These are phyloP conservation scores for Phasia obesa DNA, from an alignment of 2,888 invertebrate species.

Conservation along the genomic window DNA sequence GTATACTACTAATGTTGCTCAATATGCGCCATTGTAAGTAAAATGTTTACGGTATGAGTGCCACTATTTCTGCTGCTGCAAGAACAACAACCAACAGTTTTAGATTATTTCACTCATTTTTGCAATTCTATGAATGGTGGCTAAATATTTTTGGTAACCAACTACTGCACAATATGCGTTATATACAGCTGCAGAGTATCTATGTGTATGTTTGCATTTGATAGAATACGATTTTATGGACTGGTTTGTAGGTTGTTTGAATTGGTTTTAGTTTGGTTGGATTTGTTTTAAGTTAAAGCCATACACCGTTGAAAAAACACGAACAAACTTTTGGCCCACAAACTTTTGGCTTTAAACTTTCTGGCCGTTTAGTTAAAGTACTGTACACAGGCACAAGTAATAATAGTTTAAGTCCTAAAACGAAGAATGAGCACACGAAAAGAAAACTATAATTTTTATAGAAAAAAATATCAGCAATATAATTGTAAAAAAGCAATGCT, in stretches of 20 bases:
- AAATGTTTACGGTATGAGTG: slow-evolving; percentile 25
- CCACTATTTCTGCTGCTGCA: slow-evolving; percentile 31
- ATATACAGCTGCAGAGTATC: not conserved
- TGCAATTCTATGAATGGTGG: slow-evolving; percentile 53
- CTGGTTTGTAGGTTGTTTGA: slow-evolving; percentile 37
- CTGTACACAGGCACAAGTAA: slow-evolving; percentile 63
- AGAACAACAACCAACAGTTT: slow-evolving; percentile 28
- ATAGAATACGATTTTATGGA: slow-evolving; percentile 38
- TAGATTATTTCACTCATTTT: slow-evolving; percentile 16
- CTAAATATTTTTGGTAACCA: slow-evolving; percentile 48
- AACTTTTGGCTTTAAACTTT: slow-evolving; percentile 70
- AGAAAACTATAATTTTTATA: slow-evolving; percentile 25
- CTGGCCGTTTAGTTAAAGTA: slow-evolving; percentile 69
- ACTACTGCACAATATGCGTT: not conserved
- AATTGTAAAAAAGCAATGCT: slow-evolving; percentile 10
- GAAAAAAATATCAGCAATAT: slow-evolving; percentile 10
- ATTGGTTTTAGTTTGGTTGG: slow-evolving; percentile 41
- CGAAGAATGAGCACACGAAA: slow-evolving; percentile 50
- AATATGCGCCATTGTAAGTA: not conserved
- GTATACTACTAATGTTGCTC: not conserved
- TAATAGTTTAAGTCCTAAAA: slow-evolving; percentile 68
- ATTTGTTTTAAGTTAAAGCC: slow-evolving; percentile 57
- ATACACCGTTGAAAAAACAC: slow-evolving; percentile 35
- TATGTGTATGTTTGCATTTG: slow-evolving; percentile 24
- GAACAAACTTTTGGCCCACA: no score